Percentiles rank a stretch among this genome's conserved stretches.
phyloP scores from a whole-genome alignment of 2,888 invertebrate genomes.

The Microplitis deprimator region DNA sequence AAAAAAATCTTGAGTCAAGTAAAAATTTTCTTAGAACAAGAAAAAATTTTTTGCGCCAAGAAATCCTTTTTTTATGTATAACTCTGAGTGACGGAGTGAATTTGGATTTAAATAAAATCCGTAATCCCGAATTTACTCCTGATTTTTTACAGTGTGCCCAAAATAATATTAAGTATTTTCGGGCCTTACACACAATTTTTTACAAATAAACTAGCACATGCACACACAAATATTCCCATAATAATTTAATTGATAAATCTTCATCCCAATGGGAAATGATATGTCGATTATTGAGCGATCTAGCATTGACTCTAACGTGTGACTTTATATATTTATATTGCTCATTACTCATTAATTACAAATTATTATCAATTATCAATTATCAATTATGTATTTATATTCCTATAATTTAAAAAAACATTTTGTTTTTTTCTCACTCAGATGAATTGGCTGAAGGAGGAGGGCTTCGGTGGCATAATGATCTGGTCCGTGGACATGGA shows the following conservation, averaged over 20 bases:
- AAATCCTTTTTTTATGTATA: too few species aligned
- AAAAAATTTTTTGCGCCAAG: too few species aligned
- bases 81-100: too few species aligned
- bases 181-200: background rate
- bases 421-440: background rate
- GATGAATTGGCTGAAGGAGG: slow-evolving; percentile 95
- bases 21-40: too few species aligned
- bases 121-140: too few species aligned
- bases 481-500: slow-evolving; percentile 98
- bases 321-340: slow-evolving; percentile 20
- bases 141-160: too few species aligned
- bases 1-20: too few species aligned
- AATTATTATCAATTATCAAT: background rate
- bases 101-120: too few species aligned
- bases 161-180: background rate
- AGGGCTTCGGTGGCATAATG: slow-evolving; percentile 96
- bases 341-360: background rate
- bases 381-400: background rate
- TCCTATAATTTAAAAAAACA: too few species aligned
- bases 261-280: slow-evolving; percentile 23
- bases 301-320: slow-evolving; percentile 26
- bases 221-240: slow-evolving; percentile 7
- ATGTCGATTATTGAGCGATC: slow-evolving; percentile 41
- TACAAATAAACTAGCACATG: slow-evolving; percentile 12
- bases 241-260: slow-evolving; percentile 13